A percentile compares a stretch with the other conserved stretches of the same genome.
phyloP scores from a whole-genome alignment of 2,113 vertebrate species.

The Lethenteron camtschaticum region DNA sequence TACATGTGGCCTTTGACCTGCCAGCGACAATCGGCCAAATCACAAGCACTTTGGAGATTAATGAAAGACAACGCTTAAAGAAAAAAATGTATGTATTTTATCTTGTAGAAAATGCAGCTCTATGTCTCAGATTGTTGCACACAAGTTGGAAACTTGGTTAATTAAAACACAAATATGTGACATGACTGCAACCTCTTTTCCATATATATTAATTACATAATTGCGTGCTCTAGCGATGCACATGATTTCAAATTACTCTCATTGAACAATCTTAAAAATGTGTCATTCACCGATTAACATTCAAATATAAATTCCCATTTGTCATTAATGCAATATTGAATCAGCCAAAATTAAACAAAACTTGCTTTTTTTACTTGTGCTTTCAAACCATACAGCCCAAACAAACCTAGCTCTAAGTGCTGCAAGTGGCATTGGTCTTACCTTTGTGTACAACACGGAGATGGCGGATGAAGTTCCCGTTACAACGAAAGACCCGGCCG shows the following conservation, averaged over 20 bases:
- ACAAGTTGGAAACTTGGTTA: background rate
- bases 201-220: too few species aligned
- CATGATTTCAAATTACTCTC: too few species aligned
- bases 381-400: background rate
- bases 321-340: background rate
- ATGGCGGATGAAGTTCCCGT: conserved; percentile 1
- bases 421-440: background rate
- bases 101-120: background rate
- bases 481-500: background rate
- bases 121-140: background rate
- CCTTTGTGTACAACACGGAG: background rate
- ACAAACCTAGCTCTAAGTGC: background rate
- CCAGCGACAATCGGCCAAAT: background rate
- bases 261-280: too few species aligned
- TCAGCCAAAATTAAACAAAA: background rate
- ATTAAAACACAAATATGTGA: background rate
- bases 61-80: background rate
- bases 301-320: background rate
- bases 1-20: background rate
- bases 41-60: background rate
- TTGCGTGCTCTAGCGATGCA: too few species aligned
- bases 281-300: background rate
- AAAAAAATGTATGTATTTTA: background rate
- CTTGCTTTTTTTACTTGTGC: background rate
- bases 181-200: too few species aligned